Evolutionary conservation across 1,140 invertebrate genomes (phyloP), one percentile per base, ranked within the genome.

Genomic region (Drosophila varians): DNA sequence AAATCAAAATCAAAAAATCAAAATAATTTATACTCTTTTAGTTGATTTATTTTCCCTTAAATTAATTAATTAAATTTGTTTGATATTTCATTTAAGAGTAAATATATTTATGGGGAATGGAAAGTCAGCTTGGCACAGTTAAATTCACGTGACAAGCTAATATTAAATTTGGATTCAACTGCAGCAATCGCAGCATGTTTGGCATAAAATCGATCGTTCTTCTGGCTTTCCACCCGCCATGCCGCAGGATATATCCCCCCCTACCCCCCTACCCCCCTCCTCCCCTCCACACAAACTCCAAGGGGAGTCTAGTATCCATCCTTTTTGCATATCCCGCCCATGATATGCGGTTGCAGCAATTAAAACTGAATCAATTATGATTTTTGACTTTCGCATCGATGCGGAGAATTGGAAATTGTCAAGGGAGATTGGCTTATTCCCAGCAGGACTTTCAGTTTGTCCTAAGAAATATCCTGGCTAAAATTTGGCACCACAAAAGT

Each of bases 301-400:
- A n/a, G n/a, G n/a, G n/a, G n/a, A n/a, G n/a, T n/a, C 34, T 12
- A 18, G 18, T 40, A 12, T 45, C 26, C 7, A 7, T 7, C 7
- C 34, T 36, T 1, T 36, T 38, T 12, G 16, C 34, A 12, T 52
- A n/a, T 16, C 26, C 19, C 62, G 25, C 31, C 66, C n/a, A n/a
- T 77, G 38, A 47, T 55, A 54, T 62, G 79, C 54, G 43, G 69
- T 38, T 38, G 36, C 74, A 57, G 58, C 78, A 83, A 83, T 83
- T 83, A 83, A 83, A 83, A 84, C 77, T 84, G 79, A 83, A 83
- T 83, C 78, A 83, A 83, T 83, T 84, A 83, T 83, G 78, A 83
- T 64, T 70, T 82, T 78, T 83, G 78, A 68, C 78, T 83, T 83
- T 58, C 69, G 40, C 77, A 72, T 21, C 61, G 55, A 64, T 54